These are phyloP conservation scores for Mellilla xanthometata DNA, from an alignment of 2,888 invertebrate genomes.

Conservation along the genomic window DNA sequence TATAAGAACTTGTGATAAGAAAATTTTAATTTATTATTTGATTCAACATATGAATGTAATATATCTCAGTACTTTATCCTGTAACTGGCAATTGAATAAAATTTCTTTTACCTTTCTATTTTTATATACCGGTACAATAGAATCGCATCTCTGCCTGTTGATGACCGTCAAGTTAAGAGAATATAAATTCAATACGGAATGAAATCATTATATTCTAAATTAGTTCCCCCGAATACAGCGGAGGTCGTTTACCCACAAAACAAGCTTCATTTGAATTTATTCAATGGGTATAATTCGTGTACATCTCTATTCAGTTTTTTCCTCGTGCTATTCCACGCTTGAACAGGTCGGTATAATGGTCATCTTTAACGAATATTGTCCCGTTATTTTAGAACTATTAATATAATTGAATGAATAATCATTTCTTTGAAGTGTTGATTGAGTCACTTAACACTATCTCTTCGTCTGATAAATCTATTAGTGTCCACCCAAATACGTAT, in stretches of 20 bases:
- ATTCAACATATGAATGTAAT: no score
- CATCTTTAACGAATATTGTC: background rate
- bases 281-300: constrained; percentile 8
- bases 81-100: no score
- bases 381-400: constrained; percentile 5
- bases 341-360: background rate
- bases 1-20: background rate
- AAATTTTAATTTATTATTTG: background rate
- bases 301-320: constrained; percentile 16
- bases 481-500: background rate
- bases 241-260: constrained; percentile 15
- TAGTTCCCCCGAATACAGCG: background rate
- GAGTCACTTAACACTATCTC: no score
- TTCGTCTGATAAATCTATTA: constrained; percentile 5
- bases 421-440: no score
- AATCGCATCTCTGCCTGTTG: background rate
- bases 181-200: background rate
- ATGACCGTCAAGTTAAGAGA: background rate
- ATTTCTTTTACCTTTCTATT: no score
- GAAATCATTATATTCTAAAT: constrained; percentile 3
- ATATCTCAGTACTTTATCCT: no score
- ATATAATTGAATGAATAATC: no score
- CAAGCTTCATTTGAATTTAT: constrained; percentile 10
- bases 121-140: no score
- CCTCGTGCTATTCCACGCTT: background rate